Percentiles rank a stretch among this genome's conserved stretches.
Conservation (phyloP, 2,113 vertebrate genomes). For the Vidua chalybeata region DNA sequence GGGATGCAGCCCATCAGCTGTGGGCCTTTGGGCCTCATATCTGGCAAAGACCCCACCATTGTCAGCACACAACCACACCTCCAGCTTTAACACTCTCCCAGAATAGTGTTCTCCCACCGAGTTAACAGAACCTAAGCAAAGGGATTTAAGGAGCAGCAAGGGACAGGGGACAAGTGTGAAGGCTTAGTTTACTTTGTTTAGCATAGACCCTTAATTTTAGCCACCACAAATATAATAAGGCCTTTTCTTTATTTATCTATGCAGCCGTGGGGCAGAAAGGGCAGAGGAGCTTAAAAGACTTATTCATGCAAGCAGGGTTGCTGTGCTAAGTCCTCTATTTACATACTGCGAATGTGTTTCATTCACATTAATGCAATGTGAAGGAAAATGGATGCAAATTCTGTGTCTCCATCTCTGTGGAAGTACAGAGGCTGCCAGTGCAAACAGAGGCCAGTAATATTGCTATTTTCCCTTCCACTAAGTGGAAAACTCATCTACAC, state of each 20-base stretch:
- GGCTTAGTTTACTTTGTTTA: constrained; percentile 37
- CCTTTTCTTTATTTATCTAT: constrained; percentile 54
- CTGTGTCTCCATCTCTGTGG: neutral
- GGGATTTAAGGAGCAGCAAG: constrained; percentile 18
- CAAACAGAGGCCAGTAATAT: neutral
- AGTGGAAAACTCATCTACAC: neutral
- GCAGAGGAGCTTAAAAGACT: constrained; percentile 52
- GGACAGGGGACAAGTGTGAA: constrained; percentile 4
- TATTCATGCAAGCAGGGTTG: constrained; percentile 38
- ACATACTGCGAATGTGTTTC: neutral
- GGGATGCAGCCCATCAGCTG: neutral
- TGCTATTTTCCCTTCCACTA: neutral
- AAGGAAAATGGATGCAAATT: constrained; percentile 9
- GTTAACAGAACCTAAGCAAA: constrained; percentile 32
- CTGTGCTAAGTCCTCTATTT: constrained; percentile 53
- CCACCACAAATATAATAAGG: constrained; percentile 37
- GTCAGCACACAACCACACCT: neutral
- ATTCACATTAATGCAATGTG: neutral
- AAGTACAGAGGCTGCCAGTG: neutral
- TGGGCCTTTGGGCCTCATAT: neutral
- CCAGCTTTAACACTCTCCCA: neutral
- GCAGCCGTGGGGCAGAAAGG: constrained; percentile 32
- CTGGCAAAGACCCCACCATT: neutral
- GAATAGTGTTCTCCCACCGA: neutral
- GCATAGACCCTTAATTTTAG: constrained; percentile 34